phyloP scores from a whole-genome alignment of 2,888 invertebrate genomes.

The Stenichneumon culpator region DNA sequence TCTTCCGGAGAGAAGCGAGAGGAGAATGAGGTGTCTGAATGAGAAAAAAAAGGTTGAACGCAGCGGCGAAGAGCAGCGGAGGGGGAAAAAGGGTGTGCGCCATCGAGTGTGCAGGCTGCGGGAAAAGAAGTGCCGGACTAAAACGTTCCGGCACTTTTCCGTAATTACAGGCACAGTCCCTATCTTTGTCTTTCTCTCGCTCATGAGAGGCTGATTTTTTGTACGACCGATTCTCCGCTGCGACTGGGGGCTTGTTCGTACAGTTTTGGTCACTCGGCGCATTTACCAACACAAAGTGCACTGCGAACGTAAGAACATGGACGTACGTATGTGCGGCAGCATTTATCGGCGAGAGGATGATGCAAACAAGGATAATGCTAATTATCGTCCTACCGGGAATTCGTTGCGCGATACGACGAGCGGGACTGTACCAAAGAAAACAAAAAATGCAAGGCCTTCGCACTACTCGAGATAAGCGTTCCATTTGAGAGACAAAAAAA shows the following conservation, averaged over 20 bases:
- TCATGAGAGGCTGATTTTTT: neutral
- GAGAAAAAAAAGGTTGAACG: neutral
- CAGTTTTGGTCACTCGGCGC: neutral
- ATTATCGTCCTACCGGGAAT: conserved; percentile 3
- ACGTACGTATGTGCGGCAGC: neutral
- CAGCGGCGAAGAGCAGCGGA: neutral
- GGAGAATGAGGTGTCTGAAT: neutral
- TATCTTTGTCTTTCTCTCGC: neutral
- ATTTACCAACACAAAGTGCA: neutral
- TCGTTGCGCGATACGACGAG: no score
- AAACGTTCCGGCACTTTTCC: conserved; percentile 17
- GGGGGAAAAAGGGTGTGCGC: conserved; percentile 5
- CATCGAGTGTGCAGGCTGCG: conserved; percentile 15
- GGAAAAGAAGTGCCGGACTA: conserved; percentile 14
- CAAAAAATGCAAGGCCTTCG: neutral
- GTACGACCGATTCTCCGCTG: neutral
- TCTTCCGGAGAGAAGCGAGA: neutral
- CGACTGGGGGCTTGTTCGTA: neutral
- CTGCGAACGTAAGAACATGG: neutral
- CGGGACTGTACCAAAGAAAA: neutral
- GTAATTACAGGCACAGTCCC: conserved; percentile 3
- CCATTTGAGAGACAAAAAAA: neutral
- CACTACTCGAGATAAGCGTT: conserved; percentile 3
- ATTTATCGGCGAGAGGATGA: conserved; percentile 4
- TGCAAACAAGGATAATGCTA: conserved; percentile 5